Percentiles rank a stretch among this genome's conserved stretches.
phyloP scores from a whole-genome alignment of 2,113 vertebrate species.

The Microtus montanus region DNA sequence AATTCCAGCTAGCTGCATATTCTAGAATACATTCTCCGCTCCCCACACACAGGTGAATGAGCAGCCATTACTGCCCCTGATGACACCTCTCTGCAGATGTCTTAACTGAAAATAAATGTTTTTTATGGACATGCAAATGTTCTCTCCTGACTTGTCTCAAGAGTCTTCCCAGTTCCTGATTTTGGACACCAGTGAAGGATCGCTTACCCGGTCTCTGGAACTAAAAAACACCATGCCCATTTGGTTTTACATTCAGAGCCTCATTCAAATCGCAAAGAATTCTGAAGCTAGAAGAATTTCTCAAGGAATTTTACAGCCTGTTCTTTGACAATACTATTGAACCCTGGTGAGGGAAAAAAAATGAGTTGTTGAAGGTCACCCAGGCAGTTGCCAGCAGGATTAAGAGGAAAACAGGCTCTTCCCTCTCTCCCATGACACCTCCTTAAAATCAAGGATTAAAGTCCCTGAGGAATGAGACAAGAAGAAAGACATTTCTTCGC shows the following conservation, averaged over 20 bases:
- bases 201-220: neutral
- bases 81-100: constrained; percentile 38
- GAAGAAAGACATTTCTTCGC: constrained; percentile 60
- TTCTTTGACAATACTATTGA: constrained; percentile 44
- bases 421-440: neutral
- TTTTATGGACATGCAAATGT: neutral
- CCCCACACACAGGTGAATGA: neutral
- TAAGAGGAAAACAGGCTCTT: neutral
- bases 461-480: constrained; percentile 41
- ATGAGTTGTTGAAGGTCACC: neutral
- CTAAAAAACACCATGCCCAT: neutral
- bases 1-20: neutral
- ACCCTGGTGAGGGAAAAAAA: neutral
- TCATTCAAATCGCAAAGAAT: neutral
- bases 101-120: constrained; percentile 43
- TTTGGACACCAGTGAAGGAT: neutral
- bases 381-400: neutral
- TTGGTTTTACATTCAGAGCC: neutral
- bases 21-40: neutral
- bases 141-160: constrained; percentile 32
- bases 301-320: neutral
- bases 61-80: neutral
- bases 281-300: constrained; percentile 1
- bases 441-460: constrained; percentile 59
- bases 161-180: constrained; percentile 1